A percentile compares a stretch with the other conserved stretches of the same genome.
Evolutionary conservation across 1,140 invertebrate species (phyloP).

Genomic region (Nephotettix cincticeps): DNA sequence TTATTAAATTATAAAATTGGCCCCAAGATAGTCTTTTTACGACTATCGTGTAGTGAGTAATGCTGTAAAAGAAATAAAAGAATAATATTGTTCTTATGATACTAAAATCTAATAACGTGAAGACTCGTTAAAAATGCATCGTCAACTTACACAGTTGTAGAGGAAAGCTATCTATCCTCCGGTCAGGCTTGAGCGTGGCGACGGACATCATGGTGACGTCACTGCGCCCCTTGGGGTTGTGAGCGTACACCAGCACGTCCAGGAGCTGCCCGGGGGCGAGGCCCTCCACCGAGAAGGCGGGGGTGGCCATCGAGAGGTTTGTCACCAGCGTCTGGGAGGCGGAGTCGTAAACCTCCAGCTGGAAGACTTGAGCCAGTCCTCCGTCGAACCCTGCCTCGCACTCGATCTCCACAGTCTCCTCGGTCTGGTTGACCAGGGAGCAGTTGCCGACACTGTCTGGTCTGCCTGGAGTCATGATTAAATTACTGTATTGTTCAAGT

Average conservation of each 20-base stretch:
- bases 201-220: constrained; percentile 65
- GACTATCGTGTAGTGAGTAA: no score
- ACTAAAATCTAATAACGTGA: no score
- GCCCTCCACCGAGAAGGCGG: constrained; percentile 62
- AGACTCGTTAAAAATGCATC: no score
- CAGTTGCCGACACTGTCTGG: constrained; percentile 62
- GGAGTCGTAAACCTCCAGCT: constrained; percentile 66
- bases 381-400: constrained; percentile 63
- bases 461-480: constrained; percentile 54
- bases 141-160: constrained; percentile 10
- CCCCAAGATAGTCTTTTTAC: no score
- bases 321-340: constrained; percentile 53
- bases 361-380: constrained; percentile 70
- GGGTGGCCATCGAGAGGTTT: constrained; percentile 54
- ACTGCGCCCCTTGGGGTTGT: constrained; percentile 69
- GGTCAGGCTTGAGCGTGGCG: constrained; percentile 73
- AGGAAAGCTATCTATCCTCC: constrained; percentile 63
- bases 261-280: constrained; percentile 66
- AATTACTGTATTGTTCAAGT: no score
- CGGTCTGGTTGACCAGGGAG: constrained; percentile 77
- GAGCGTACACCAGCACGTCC: constrained; percentile 66
- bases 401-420: constrained; percentile 65
- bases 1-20: no score
- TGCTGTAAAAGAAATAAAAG: no score
- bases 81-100: no score